Base-by-base conservation (phyloP, 2,113 vertebrate species). In the Antechinus flavipes region DNA sequence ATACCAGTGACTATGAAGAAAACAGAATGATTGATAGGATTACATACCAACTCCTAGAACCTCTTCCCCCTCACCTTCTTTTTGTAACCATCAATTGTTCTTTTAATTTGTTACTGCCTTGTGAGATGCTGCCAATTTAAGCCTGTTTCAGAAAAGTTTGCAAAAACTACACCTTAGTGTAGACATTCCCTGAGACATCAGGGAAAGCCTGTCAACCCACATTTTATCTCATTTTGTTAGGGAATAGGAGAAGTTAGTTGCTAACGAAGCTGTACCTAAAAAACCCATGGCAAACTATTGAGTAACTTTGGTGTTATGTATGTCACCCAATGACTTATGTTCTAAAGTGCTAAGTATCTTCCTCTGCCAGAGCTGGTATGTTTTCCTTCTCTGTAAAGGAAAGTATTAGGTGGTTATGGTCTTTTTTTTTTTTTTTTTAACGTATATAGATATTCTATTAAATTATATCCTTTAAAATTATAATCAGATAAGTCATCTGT, bases 61-160 rank as follows among this genome's bases (percentile, higher is more conserved):
- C 26, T 52, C 89, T 27, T 50, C 2, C 11, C 27, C 27, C 2
- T 0, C 0, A 10, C 52, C 47, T 12, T 1, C 12, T 3, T 0
- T 12, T 16, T 27, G 0, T 76, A 76, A 76, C 35, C 12, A 3
- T 24, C 91, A 50, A 6, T 5, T 0, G 2, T 23, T 4, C 42
- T 5, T 30, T 68, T 68, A 35, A 68, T 14, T 35, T 14, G 30
- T 35, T 12, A 35, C 26, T n/a, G 4, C 12, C 19, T 84, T 84
- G 19, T 84, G 68, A 42, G 68, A 4, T 84, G 68, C 35, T 84
- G 68, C 68, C 68, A 84, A 42, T 42, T 16, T 84, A 84, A 84
- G n/a, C 19, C 68, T 23, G 68, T 84, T 42, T 42, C n/a, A 42
- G n/a, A 84, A 84, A 84, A 8, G n/a, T 42, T n/a, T 42, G 19